A percentile compares a stretch with the other conserved stretches of the same genome.
Conservation (phyloP, 1,140 invertebrate genomes). For the Anoplolepis gracilipes region DNA sequence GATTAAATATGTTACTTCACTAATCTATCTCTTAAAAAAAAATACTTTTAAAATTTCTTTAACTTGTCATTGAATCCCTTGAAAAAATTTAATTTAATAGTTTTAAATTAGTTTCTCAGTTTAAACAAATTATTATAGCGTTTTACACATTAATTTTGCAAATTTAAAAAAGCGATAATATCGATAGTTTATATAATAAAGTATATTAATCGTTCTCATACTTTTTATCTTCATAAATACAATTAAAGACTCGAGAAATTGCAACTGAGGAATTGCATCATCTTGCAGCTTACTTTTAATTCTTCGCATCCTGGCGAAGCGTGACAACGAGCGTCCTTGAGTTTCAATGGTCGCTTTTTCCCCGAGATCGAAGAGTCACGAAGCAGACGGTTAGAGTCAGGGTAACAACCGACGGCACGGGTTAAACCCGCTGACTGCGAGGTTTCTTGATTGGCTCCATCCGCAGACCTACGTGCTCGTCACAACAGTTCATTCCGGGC, state of each 20-base stretch:
- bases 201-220: slow-evolving; percentile 12
- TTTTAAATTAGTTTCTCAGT: neutral
- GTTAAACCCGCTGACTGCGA: slow-evolving; percentile 83
- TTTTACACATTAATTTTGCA: neutral
- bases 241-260: slow-evolving; percentile 12
- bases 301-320: slow-evolving; percentile 32
- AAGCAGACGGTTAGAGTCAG: slow-evolving; percentile 70
- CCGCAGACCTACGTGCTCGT: slow-evolving; percentile 85
- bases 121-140: neutral
- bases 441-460: slow-evolving; percentile 85
- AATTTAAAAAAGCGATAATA: neutral
- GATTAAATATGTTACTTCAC: neutral
- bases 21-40: neutral
- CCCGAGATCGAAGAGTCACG: slow-evolving; percentile 69
- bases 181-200: neutral
- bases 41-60: neutral
- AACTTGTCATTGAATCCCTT: neutral
- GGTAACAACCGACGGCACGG: slow-evolving; percentile 81
- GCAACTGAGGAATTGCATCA: slow-evolving; percentile 2
- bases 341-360: slow-evolving; percentile 50
- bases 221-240: neutral
- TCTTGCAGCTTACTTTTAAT: slow-evolving; percentile 60
- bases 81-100: neutral
- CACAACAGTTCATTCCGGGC: slow-evolving; percentile 82
- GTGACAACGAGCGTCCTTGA: slow-evolving; percentile 44